Evolutionary conservation across 2,797 vertebrate genomes (phyloP).

Genomic region (Lindbergichthys nudifrons): DNA sequence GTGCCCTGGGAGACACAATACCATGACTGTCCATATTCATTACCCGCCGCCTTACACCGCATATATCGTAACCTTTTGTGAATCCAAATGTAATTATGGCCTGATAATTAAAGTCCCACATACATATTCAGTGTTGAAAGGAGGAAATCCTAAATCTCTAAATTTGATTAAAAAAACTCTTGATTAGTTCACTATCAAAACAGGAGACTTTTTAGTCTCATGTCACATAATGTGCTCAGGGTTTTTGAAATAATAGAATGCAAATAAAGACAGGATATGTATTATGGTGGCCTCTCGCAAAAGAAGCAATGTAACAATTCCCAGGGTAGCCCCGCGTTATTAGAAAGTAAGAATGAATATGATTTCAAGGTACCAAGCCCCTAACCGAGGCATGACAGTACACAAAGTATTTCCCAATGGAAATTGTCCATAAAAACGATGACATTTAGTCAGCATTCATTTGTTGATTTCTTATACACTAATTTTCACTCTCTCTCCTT

Average conservation of each 20-base stretch:
- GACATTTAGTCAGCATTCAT: background rate
- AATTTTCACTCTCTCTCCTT: background rate
- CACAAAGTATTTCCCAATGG: background rate
- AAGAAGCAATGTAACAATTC: too few relatives aligned
- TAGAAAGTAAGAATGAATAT: background rate
- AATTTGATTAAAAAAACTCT: slow-evolving; percentile 22
- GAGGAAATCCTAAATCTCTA: slow-evolving; percentile 10
- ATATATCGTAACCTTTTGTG: slow-evolving; percentile 8
- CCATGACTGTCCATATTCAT: slow-evolving; percentile 18
- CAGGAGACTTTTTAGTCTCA: background rate
- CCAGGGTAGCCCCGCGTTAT: background rate
- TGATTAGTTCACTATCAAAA: background rate
- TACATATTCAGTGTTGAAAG: slow-evolving; percentile 24
- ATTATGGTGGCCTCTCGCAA: background rate
- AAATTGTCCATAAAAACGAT: background rate
- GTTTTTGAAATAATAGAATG: slow-evolving; percentile 3
- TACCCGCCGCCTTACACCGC: slow-evolving; percentile 3
- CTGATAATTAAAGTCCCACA: slow-evolving; percentile 32
- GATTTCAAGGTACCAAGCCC: too few relatives aligned
- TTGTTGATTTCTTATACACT: background rate
- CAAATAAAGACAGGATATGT: slow-evolving; percentile 3
- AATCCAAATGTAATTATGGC: slow-evolving; percentile 37
- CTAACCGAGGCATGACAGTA: too few relatives aligned
- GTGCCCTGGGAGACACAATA: slow-evolving; percentile 10
- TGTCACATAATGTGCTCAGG: background rate